Base-by-base conservation (phyloP, 2,113 vertebrate genomes). In the Prolemur simus region DNA sequence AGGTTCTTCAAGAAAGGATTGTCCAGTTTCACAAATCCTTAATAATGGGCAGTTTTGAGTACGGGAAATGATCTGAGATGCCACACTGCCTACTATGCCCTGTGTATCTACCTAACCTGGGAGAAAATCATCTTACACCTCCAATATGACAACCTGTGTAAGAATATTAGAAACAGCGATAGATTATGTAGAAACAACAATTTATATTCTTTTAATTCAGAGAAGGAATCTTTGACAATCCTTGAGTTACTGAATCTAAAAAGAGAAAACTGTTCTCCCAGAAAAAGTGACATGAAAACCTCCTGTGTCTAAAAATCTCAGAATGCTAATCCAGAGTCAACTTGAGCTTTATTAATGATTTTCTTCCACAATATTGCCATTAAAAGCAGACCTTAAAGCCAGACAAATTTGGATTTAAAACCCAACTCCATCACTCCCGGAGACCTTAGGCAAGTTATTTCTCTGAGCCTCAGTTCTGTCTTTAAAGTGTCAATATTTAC, bases 221-320 rank as follows among this genome's bases (percentile, higher is more conserved):
- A 78, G 60, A 64, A 81, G 39, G 10, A 96, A 39, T 87, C 54
- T 54, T 52, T 20, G 39, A 66, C 47, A 77, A 27, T 88, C 69
- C 42, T 10, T 29, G 11, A 89, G 69, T 91, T 34, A 91, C 32
- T 52, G 32, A 64, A 92, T 87, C 74, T 64, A 83, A 96, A 96
- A 71, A 60, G 14, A 94, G 84, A 91, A 95, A 89, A 54, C 0
- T 91, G 71, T 64, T 88, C 27, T 87, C 54, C 63, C 80, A 96
- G 86, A 93, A 85, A 25, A 34, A 91, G 25, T 29, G 4, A 91
- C 63, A 73, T 42, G 13, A 27, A 81, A 89, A 86, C 39, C 54
- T 94, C 82, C 60, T 77, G 27, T 42, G 64, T 39, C 60, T 96
- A 68, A 83, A 89, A 94, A 80, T 80, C 78, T 56, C 87, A 89